Evolutionary conservation across 2,888 invertebrate genomes (phyloP).

Genomic region (Monopis laevigella): DNA sequence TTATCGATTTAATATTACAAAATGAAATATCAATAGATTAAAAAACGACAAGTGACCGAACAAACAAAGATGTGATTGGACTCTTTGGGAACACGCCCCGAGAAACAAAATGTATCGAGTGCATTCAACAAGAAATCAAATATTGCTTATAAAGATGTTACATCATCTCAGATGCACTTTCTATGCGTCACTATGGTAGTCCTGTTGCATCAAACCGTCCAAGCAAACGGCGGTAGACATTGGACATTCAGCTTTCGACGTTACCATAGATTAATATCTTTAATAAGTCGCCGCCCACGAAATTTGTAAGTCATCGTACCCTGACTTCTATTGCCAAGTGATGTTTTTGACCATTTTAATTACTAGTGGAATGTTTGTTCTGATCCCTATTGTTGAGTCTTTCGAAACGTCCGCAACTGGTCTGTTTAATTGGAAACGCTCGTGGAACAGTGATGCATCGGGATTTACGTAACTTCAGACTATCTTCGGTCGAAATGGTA

Average conservation of each 20-base stretch:
- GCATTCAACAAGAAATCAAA: conserved; percentile 37
- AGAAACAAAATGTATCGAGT: conserved; percentile 37
- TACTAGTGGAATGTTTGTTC: conserved; percentile 29
- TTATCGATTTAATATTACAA: conserved; percentile 52
- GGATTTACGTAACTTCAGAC: conserved; percentile 22
- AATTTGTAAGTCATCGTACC: conserved; percentile 34
- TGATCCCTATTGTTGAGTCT: conserved; percentile 25
- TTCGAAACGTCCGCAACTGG: conserved; percentile 26
- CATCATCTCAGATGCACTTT: conserved; percentile 39
- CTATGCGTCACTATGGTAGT: conserved; percentile 25
- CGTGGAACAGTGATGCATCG: conserved; percentile 30
- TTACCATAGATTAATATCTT: conserved; percentile 35
- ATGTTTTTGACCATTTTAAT: conserved; percentile 34
- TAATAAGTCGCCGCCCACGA: conserved; percentile 35
- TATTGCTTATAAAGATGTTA: conserved; percentile 41
- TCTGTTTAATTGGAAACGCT: conserved; percentile 29
- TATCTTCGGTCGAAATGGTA: neutral
- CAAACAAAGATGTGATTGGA: conserved; percentile 25
- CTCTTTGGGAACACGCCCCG: neutral
- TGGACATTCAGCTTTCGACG: conserved; percentile 5
- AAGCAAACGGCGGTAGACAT: conserved; percentile 14
- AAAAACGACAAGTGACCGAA: conserved; percentile 43
- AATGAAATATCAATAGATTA: conserved; percentile 38
- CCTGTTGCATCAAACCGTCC: conserved; percentile 27
- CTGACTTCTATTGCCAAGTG: conserved; percentile 18